Evolutionary conservation across 2,888 invertebrate genomes (phyloP).

Genomic region (Diploptera punctata): DNA sequence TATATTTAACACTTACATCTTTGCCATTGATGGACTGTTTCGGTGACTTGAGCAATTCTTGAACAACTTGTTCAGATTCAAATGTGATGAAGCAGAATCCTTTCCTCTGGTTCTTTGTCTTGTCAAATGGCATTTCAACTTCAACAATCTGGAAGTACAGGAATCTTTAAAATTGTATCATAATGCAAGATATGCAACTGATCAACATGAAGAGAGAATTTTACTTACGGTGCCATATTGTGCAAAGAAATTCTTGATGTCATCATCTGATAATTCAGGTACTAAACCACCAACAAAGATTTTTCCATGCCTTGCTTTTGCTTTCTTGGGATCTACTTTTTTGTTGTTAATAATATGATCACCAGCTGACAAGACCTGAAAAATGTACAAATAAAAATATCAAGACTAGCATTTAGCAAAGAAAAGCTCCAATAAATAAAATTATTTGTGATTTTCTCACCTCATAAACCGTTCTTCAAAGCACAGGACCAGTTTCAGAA

Average conservation of each 20-base stretch:
- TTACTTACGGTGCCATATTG: slow-evolving; percentile 89
- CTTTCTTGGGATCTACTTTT: slow-evolving; percentile 95
- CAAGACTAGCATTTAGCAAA: background rate
- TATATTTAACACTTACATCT: slow-evolving; percentile 67
- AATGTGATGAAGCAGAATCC: slow-evolving; percentile 98
- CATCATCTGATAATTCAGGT: slow-evolving; percentile 90
- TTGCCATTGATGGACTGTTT: slow-evolving; percentile 94
- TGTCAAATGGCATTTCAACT: slow-evolving; percentile 97
- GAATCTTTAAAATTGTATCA: background rate
- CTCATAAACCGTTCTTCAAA: background rate
- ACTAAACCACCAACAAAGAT: slow-evolving; percentile 96
- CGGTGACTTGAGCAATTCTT: slow-evolving; percentile 88
- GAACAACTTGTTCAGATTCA: slow-evolving; percentile 93
- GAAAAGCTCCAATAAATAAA: background rate
- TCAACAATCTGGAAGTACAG: slow-evolving; percentile 77
- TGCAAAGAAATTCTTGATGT: slow-evolving; percentile 90
- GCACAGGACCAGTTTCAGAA: too few species aligned
- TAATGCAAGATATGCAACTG: too few species aligned
- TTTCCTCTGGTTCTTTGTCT: slow-evolving; percentile 95
- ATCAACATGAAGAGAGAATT: too few species aligned
- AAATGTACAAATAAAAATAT: slow-evolving; percentile 35
- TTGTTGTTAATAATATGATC: slow-evolving; percentile 95
- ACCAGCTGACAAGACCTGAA: slow-evolving; percentile 73
- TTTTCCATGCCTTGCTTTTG: slow-evolving; percentile 93
- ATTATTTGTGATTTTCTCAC: background rate